phyloP scores from a whole-genome alignment of 1,140 invertebrate genomes.

The Drosophila melanogaster region Release_6_plus_ISO1_MT NT_033777.3:29197001-29197500 shows the following conservation, averaged over 20 bases:
- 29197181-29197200: not conserved
- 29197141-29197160: not conserved
- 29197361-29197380: too few relatives aligned
- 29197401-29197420: too few relatives aligned
- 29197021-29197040: slow-evolving; percentile 19
- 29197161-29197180: not conserved
- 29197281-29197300: too few relatives aligned
- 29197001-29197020: slow-evolving; percentile 37
- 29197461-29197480: slow-evolving; percentile 1
- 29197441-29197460: not conserved
- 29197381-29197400: too few relatives aligned
- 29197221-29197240: not conserved
- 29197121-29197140: not conserved
- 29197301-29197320: too few relatives aligned
- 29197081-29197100: not conserved
- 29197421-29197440: not conserved
- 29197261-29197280: too few relatives aligned
- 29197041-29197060: not conserved
- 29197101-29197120: not conserved
- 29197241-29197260: too few relatives aligned
- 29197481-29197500: slow-evolving; percentile 33
- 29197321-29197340: too few relatives aligned
- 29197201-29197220: not conserved
- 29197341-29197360: too few relatives aligned
- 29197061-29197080: slow-evolving; percentile 24